A percentile compares a stretch with the other conserved stretches of the same genome.
These are phyloP conservation scores for Oreochromis niloticus DNA, from an alignment of 2,113 vertebrate genomes.

Conservation along the genomic window DNA sequence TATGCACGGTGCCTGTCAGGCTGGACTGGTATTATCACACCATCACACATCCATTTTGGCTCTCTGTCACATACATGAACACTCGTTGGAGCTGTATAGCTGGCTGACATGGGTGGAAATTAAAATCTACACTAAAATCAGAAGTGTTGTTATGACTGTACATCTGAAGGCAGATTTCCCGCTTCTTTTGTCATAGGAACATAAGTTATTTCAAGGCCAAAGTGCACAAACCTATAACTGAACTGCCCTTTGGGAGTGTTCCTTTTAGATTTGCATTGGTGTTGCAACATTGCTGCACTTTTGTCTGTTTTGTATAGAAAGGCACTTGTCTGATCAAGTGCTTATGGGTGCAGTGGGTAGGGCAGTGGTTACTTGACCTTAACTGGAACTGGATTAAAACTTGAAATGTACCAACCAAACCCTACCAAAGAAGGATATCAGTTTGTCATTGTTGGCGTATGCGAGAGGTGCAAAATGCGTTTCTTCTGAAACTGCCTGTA, in stretches of 20 bases:
- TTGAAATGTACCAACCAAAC: not conserved
- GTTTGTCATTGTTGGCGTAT: not conserved
- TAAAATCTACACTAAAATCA: conserved; percentile 1
- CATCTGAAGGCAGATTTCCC: not conserved
- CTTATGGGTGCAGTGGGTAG: not conserved
- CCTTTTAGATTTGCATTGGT: not conserved
- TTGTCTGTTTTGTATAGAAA: not conserved
- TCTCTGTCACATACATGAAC: conserved; percentile 20
- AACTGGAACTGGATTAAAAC: not conserved
- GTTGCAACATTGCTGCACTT: not conserved
- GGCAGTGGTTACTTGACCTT: not conserved
- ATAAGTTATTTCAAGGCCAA: conserved; percentile 7
- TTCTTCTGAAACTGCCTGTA: not conserved
- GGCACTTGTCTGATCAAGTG: not conserved
- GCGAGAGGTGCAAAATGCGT: not conserved
- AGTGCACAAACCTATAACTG: not conserved
- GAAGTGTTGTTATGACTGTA: not conserved
- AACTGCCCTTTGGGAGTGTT: not conserved
- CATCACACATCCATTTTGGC: conserved; percentile 37
- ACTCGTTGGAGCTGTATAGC: not conserved
- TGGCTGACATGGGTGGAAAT: conserved; percentile 5
- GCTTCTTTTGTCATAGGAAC: not conserved
- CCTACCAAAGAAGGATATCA: not conserved
- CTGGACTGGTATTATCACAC: conserved; percentile 74
- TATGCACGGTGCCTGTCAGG: conserved; percentile 83